Evolutionary conservation across 2,888 invertebrate species (phyloP).

Genomic region (Drosophila limbata): DNA sequence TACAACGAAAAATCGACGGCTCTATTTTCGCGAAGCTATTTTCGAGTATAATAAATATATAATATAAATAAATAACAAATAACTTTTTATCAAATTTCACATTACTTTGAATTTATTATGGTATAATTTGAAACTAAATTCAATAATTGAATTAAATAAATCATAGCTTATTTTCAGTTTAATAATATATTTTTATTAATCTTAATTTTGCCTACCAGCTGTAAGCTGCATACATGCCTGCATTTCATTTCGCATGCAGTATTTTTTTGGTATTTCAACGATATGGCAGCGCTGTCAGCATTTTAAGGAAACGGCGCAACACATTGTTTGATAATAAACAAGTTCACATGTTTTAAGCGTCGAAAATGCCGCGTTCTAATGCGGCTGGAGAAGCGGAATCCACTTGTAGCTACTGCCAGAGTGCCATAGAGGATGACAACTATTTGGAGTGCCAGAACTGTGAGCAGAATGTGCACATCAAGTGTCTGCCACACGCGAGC

Average conservation of each 20-base stretch:
- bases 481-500: conserved; percentile 88
- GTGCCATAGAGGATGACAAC: conserved; percentile 74
- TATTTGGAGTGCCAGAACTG: conserved; percentile 89
- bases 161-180: no score
- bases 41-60: no score
- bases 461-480: conserved; percentile 87
- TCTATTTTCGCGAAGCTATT: no score
- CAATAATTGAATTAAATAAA: no score
- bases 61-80: no score
- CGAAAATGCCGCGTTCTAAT: conserved; percentile 22
- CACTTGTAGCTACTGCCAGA: conserved; percentile 59
- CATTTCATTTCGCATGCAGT: not conserved
- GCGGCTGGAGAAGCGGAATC: conserved; percentile 1
- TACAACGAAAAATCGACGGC: no score
- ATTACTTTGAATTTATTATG: no score
- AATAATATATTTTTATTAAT: no score
- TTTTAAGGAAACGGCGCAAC: conserved; percentile 14
- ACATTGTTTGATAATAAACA: conserved; percentile 27
- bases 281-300: conserved; percentile 31
- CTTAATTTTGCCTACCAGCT: not conserved
- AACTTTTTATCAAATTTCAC: no score
- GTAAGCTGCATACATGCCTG: conserved; percentile 5
- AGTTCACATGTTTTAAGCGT: conserved; percentile 34
- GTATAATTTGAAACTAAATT: no score
- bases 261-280: conserved; percentile 30